Percentiles rank a stretch among this genome's conserved stretches.
These are phyloP conservation scores for Emydoidea blandingii DNA, from an alignment of 2,797 vertebrate genomes.

Conservation along the genomic window DNA sequence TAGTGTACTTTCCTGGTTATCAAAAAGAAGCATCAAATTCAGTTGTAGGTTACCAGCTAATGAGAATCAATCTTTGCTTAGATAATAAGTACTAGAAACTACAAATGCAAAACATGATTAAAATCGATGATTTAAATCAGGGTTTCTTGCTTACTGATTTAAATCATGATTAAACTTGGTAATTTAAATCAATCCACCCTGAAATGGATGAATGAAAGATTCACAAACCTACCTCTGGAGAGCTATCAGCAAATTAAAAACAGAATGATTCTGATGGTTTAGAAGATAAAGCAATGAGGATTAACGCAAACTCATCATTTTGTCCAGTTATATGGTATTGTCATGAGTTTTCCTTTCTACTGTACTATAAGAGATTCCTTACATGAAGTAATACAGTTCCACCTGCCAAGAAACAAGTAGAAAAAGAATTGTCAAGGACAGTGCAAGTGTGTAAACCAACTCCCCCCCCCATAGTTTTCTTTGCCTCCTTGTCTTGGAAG, in stretches of 20 bases:
- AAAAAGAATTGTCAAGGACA: neutral
- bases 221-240: constrained; percentile 72
- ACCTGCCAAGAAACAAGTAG: neutral
- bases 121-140: too few species aligned
- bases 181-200: neutral
- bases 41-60: too few species aligned
- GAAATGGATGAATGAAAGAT: constrained; percentile 66
- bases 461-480: neutral
- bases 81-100: too few species aligned
- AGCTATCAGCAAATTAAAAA: constrained; percentile 74
- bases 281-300: constrained; percentile 70
- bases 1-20: too few species aligned
- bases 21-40: too few species aligned
- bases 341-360: neutral
- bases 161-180: neutral
- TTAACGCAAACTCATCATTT: constrained; percentile 44
- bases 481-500: neutral
- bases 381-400: neutral
- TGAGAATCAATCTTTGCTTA: too few species aligned
- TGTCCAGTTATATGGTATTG: constrained; percentile 6
- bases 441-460: neutral
- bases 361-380: neutral
- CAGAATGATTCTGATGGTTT: constrained; percentile 71
- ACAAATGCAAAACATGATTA: too few species aligned
- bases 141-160: neutral